Percentiles rank a stretch among this genome's conserved stretches.
phyloP scores from a whole-genome alignment of 2,888 invertebrate genomes.

The Lamellibrachia satsuma region DNA sequence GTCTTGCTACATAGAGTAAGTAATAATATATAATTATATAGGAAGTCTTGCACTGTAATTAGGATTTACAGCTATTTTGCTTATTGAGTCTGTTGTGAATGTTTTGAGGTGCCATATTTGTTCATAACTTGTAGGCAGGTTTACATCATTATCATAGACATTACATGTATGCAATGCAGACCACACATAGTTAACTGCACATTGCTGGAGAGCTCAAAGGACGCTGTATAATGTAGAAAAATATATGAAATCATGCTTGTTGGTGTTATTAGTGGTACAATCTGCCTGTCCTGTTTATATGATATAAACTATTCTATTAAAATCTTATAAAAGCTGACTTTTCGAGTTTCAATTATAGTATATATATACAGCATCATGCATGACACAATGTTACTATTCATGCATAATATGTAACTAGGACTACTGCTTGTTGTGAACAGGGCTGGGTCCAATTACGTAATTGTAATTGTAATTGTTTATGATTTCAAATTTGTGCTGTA shows the following conservation, averaged over 20 bases:
- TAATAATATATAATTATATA: too few species aligned
- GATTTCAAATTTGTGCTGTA: too few species aligned
- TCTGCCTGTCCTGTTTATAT: slow-evolving; percentile 7
- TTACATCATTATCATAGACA: neutral
- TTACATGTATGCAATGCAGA: neutral
- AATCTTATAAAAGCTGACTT: neutral
- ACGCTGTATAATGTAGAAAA: neutral
- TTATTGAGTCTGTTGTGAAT: neutral
- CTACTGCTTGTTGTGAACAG: too few species aligned
- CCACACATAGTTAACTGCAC: neutral
- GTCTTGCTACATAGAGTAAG: too few species aligned
- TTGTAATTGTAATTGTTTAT: too few species aligned
- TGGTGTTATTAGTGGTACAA: neutral
- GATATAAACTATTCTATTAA: slow-evolving; percentile 20
- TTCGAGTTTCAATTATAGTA: neutral
- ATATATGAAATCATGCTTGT: slow-evolving; percentile 18
- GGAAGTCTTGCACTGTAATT: too few species aligned
- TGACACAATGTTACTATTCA: too few species aligned
- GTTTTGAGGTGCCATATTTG: too few species aligned
- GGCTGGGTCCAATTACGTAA: too few species aligned
- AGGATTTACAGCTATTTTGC: neutral
- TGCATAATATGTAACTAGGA: too few species aligned
- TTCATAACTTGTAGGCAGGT: neutral
- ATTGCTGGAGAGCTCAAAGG: neutral
- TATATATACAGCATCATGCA: too few species aligned